Percentiles rank a stretch among this genome's conserved stretches.
These are phyloP conservation scores for Rhodinocichla rosea DNA, from an alignment of 2,113 vertebrate genomes.

Conservation along the genomic window DNA sequence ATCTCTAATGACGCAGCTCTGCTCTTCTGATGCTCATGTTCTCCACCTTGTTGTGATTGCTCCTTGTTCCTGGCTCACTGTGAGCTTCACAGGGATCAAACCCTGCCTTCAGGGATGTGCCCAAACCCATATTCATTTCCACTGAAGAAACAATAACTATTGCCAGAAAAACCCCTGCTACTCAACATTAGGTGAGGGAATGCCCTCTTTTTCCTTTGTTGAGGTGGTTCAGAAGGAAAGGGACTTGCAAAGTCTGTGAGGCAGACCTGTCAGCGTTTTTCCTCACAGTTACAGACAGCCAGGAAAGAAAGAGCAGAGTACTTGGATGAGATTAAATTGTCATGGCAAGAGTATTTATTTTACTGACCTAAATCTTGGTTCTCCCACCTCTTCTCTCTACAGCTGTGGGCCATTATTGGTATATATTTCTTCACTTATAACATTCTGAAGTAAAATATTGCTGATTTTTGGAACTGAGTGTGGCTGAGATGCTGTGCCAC, in stretches of 20 bases:
- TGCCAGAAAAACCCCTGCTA: accelerated
- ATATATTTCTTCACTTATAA: background rate
- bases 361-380: background rate
- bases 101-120: background rate
- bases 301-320: background rate
- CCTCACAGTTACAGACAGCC: background rate
- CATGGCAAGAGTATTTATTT: slow-evolving; percentile 9
- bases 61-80: background rate
- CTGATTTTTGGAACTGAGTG: background rate
- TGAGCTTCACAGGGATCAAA: background rate
- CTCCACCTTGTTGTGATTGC: background rate
- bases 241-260: background rate
- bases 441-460: background rate
- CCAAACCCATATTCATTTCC: background rate
- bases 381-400: background rate
- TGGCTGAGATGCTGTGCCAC: background rate
- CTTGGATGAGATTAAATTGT: background rate
- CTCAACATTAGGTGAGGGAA: background rate
- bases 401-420: background rate
- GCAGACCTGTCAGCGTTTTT: background rate
- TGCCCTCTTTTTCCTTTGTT: background rate
- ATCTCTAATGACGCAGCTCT: background rate
- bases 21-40: background rate
- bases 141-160: background rate
- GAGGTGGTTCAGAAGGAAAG: background rate